Evolutionary conservation across 2,888 invertebrate species (phyloP), one percentile per base, ranked within the genome.

Genomic region (Amphipoea oculea): DNA sequence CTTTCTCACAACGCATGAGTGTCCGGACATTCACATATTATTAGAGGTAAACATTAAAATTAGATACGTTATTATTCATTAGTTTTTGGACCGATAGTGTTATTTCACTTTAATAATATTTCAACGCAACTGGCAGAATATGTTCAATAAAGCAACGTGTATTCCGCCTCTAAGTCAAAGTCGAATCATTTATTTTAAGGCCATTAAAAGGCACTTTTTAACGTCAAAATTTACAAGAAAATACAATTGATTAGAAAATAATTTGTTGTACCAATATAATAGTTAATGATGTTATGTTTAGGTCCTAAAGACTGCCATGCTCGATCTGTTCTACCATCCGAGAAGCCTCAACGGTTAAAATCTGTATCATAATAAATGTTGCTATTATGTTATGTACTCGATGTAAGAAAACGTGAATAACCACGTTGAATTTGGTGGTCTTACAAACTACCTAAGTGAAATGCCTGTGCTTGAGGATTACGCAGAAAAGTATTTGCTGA

Each of bases 361-460:
- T 14, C 12, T 51, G 11, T 69, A 69, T 14, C 36, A 23, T 17
- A 40, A 23, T 40, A 54, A 54, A 70, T 54, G 36, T 54, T 23
- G 51, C 51, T 20, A n/a, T 45, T 51, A 42, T 36, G 57, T 70
- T 85, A 67, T 76, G 75, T 73, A 76, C 82, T 85, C 78, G 85
- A 78, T 63, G 84, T 20, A 68, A 40, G 9, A 65, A 60, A 48
- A 42, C 4, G 20, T 57, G 36, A 54, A 17, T 23, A 36, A 48
- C 23, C 14, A 67, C n/a, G 20, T 67, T 45, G 14, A 48, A 62
- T 71, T 68, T 42, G 20, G 23, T 78, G 36, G 68, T 82, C 68
- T 73, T 72, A 60, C 72, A 73, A 82, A 72, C 29, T 76, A 29
- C 29, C 29, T 29, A 63, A 20, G 40, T 67, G 36, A 20, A 66